Conservation (phyloP, 2,888 invertebrate species). For the Hyposoter didymator region DNA sequence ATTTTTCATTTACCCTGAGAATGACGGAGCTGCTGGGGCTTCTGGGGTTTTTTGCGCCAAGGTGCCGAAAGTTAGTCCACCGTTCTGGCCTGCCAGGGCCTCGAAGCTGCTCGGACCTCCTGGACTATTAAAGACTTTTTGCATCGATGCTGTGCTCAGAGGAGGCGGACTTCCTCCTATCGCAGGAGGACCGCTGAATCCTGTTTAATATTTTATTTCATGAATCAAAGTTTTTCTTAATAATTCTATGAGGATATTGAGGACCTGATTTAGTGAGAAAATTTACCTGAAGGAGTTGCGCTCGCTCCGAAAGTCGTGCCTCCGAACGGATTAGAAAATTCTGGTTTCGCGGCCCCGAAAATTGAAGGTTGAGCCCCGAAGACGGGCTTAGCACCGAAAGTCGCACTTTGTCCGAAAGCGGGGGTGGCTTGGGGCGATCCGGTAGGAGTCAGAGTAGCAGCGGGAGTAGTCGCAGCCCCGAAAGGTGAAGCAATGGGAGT, state of each 20-base stretch:
- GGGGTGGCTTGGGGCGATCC: conserved; percentile 59
- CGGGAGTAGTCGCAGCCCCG: conserved; percentile 60
- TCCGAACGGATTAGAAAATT: conserved; percentile 78
- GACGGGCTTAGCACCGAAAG: conserved; percentile 78
- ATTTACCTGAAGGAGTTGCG: conserved; percentile 72
- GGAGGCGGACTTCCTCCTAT: conserved; percentile 75
- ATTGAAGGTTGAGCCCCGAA: conserved; percentile 76
- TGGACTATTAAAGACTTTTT: conserved; percentile 79
- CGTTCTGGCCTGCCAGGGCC: conserved; percentile 78
- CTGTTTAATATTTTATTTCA: conserved; percentile 66
- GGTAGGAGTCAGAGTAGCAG: conserved; percentile 60
- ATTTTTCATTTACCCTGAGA: conserved; percentile 76
- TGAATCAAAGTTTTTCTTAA: background rate
- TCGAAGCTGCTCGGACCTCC: conserved; percentile 79
- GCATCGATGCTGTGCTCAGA: conserved; percentile 73
- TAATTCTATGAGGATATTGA: background rate
- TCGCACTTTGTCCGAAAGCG: conserved; percentile 77
- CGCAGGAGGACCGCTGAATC: conserved; percentile 77
- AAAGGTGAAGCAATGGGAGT: conserved; percentile 69
- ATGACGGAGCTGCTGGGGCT: conserved; percentile 77
- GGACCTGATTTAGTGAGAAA: too few relatives aligned
- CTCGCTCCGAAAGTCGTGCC: conserved; percentile 74
- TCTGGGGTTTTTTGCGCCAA: conserved; percentile 78
- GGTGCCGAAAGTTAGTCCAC: conserved; percentile 78
- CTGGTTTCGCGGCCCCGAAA: conserved; percentile 75